Conservation (phyloP, 1,140 invertebrate species). For the Solenopsis fugax region DNA sequence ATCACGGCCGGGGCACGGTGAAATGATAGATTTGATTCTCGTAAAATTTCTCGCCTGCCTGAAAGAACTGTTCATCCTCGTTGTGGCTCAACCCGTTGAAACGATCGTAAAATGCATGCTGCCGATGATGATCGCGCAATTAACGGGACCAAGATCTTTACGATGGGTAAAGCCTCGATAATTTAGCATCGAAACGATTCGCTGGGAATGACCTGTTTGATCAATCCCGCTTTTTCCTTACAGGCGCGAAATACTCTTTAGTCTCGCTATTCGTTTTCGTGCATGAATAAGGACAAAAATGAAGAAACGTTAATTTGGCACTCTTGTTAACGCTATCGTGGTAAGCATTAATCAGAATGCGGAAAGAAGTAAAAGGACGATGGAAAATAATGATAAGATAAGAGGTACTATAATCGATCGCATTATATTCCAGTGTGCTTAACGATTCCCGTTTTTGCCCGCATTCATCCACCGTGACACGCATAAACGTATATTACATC, state of each 20-base stretch:
- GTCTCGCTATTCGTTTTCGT: slow-evolving; percentile 16
- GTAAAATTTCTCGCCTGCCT: slow-evolving; percentile 11
- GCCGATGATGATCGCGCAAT: not conserved
- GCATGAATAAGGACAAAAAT: slow-evolving; percentile 74
- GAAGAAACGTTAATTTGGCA: slow-evolving; percentile 66
- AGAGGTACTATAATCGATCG: slow-evolving; percentile 12
- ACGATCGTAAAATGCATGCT: slow-evolving; percentile 15
- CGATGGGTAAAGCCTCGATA: slow-evolving; percentile 61
- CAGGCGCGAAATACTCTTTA: slow-evolving; percentile 60
- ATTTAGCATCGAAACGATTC: not conserved
- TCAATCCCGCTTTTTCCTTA: slow-evolving; percentile 57
- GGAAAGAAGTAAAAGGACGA: slow-evolving; percentile 19
- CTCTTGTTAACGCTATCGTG: slow-evolving; percentile 38
- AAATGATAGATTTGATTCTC: slow-evolving; percentile 19
- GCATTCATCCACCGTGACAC: slow-evolving; percentile 54
- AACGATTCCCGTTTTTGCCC: slow-evolving; percentile 71
- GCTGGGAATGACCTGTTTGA: slow-evolving; percentile 28
- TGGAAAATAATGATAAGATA: not conserved
- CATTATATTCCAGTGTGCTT: slow-evolving; percentile 35
- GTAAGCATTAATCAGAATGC: slow-evolving; percentile 19
- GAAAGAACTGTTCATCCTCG: not conserved
- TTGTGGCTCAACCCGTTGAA: not conserved
- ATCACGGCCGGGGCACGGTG: not conserved
- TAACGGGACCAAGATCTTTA: slow-evolving; percentile 42
- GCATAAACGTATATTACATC: not conserved